Evolutionary conservation across 2,888 invertebrate genomes (phyloP).

Genomic region (Falcaria lacertinaria): DNA sequence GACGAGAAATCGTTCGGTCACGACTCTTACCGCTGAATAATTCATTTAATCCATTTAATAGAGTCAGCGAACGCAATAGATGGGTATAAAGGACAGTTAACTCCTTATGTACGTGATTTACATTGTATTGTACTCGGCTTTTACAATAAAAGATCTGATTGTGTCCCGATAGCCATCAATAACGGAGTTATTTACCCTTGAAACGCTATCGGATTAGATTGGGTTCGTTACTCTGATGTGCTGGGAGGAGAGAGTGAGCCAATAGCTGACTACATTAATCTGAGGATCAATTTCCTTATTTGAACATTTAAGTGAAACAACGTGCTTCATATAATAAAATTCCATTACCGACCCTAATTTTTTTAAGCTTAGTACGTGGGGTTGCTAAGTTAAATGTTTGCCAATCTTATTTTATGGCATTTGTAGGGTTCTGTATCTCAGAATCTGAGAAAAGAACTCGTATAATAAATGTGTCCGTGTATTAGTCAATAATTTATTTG

Average conservation of each 20-base stretch:
- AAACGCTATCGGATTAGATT: conserved; percentile 19
- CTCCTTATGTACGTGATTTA: conserved; percentile 30
- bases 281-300: neutral
- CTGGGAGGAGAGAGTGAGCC: neutral
- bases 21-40: conserved; percentile 59
- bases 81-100: conserved; percentile 34
- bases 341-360: neutral
- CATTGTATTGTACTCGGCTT: conserved; percentile 27
- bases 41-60: conserved; percentile 73
- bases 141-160: conserved; percentile 20
- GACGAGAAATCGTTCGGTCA: conserved; percentile 39
- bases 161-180: conserved; percentile 18
- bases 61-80: conserved; percentile 31
- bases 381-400: neutral
- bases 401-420: neutral
- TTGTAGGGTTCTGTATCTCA: neutral
- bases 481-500: too few relatives aligned
- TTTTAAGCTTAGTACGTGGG: neutral
- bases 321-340: neutral
- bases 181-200: conserved; percentile 18
- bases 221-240: conserved; percentile 7
- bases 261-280: neutral
- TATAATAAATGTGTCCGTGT: too few relatives aligned
- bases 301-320: neutral
- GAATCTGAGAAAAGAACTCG: too few relatives aligned